Evolutionary conservation across 2,797 vertebrate genomes (phyloP).

Genomic region (Scarus forsteni): DNA sequence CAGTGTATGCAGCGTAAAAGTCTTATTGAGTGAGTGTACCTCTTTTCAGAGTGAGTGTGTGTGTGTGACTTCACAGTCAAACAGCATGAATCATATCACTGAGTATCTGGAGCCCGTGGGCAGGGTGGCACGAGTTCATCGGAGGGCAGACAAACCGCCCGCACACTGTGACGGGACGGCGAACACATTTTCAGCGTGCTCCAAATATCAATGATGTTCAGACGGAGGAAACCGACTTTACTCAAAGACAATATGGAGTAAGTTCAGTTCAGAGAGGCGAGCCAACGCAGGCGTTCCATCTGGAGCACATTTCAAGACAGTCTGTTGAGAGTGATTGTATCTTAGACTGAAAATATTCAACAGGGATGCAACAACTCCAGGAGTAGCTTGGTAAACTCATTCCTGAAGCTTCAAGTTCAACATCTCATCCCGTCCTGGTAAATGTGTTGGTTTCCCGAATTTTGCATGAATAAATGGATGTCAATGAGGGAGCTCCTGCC

Average conservation of each 20-base stretch:
- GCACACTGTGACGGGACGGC: slow-evolving; percentile 26
- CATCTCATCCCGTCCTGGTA: slow-evolving; percentile 36
- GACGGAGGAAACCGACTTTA: slow-evolving; percentile 32
- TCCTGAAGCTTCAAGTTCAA: slow-evolving; percentile 32
- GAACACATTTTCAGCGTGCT: slow-evolving; percentile 26
- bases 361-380: slow-evolving; percentile 11
- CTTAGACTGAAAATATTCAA: slow-evolving; percentile 28
- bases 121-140: slow-evolving; percentile 48
- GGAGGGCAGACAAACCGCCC: slow-evolving; percentile 57
- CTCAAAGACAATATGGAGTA: slow-evolving; percentile 35
- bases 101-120: slow-evolving; percentile 43
- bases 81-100: slow-evolving; percentile 54
- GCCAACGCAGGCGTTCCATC: slow-evolving; percentile 35
- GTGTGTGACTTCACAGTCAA: slow-evolving; percentile 13
- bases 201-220: slow-evolving; percentile 37
- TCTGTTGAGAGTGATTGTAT: slow-evolving; percentile 36
- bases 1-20: slow-evolving; percentile 15
- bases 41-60: slow-evolving; percentile 2
- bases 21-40: neutral
- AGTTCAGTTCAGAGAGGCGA: slow-evolving; percentile 24
- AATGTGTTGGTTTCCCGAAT: slow-evolving; percentile 51
- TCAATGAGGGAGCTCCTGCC: slow-evolving; percentile 35
- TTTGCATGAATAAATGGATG: slow-evolving; percentile 51
- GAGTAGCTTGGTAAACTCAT: slow-evolving; percentile 44
- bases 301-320: slow-evolving; percentile 46